Evolutionary conservation across 2,888 invertebrate species (phyloP).

Genomic region (Dioctria rufipes): DNA sequence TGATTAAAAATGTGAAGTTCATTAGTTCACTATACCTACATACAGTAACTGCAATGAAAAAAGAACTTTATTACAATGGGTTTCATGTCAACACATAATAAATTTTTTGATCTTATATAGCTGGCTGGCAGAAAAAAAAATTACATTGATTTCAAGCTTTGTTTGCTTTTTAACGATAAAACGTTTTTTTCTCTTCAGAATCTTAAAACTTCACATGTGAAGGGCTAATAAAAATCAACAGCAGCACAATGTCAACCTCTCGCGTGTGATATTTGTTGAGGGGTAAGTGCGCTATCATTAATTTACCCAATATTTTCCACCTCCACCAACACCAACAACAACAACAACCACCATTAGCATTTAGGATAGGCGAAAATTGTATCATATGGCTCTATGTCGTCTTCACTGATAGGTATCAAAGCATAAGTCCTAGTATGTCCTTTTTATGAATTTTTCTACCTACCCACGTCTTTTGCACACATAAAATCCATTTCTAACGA

Average conservation of each 20-base stretch:
- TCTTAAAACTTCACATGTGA: slow-evolving; percentile 22
- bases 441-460: no score
- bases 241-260: neutral
- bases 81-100: slow-evolving; percentile 6
- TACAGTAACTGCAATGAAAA: no score
- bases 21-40: no score
- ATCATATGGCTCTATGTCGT: neutral
- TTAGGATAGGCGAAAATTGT: neutral
- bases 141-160: neutral
- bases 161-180: slow-evolving; percentile 36
- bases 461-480: neutral
- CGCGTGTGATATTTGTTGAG: slow-evolving; percentile 43
- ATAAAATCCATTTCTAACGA: neutral
- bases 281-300: neutral
- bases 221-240: slow-evolving; percentile 18
- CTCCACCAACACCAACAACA: neutral
- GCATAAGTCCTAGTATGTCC: no score
- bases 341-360: no score
- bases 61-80: neutral
- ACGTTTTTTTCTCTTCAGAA: neutral
- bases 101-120: neutral
- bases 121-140: neutral
- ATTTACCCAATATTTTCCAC: slow-evolving; percentile 20
- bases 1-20: no score
- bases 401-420: neutral